Evolutionary conservation across 2,888 invertebrate species (phyloP).

Genomic region (Seira ritae): DNA sequence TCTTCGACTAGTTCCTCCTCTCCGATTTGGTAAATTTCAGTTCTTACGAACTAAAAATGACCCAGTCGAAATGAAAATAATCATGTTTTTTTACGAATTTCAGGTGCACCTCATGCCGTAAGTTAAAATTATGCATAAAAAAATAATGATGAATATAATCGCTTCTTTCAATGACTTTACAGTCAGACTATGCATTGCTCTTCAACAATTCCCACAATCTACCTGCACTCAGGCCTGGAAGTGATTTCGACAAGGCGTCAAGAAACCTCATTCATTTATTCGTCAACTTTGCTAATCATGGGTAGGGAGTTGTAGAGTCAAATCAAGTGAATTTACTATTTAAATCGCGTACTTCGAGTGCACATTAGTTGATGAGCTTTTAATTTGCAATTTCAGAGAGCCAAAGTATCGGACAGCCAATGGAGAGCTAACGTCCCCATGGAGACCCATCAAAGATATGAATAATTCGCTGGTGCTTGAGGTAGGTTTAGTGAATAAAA

Average conservation of each 20-base stretch:
- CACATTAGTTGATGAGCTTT: not conserved
- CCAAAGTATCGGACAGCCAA: not conserved
- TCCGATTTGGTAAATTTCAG: not conserved
- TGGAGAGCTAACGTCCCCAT: not conserved
- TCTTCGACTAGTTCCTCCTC: not conserved
- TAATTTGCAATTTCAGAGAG: not conserved
- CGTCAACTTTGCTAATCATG: conserved; percentile 5
- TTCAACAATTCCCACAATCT: not conserved
- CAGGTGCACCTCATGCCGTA: not conserved
- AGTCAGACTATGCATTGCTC: not conserved
- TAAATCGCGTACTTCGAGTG: too few species aligned
- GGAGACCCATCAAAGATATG: conserved; percentile 21
- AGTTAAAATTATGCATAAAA: not conserved
- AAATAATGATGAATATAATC: not conserved
- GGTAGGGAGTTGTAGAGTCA: not conserved
- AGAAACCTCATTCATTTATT: not conserved
- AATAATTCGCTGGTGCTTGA: not conserved
- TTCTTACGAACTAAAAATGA: too few species aligned
- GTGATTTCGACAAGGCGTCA: not conserved
- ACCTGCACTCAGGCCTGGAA: not conserved
- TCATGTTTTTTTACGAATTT: not conserved
- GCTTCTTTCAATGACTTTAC: not conserved
- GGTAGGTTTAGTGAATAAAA: not conserved
- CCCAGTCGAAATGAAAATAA: not conserved
- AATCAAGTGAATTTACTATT: not conserved